phyloP scores from a whole-genome alignment of 2,113 vertebrate species.

The Macroglossus sobrinus region DNA sequence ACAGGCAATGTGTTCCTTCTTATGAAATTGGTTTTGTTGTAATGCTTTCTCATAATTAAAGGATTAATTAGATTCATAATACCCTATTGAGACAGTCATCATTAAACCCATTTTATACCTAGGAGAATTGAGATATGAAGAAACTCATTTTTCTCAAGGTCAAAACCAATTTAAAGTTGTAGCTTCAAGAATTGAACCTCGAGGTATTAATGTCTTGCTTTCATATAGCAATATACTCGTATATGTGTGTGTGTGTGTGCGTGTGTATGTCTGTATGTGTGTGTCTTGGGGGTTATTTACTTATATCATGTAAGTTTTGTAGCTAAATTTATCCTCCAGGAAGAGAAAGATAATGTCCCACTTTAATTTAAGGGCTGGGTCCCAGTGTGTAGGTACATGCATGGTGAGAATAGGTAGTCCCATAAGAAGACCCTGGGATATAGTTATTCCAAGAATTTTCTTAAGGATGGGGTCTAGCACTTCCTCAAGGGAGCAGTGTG shows the following conservation, averaged over 20 bases:
- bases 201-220: neutral
- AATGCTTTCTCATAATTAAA: constrained; percentile 40
- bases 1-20: constrained; percentile 1
- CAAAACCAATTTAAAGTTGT: neutral
- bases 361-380: neutral
- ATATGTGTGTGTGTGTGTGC: neutral
- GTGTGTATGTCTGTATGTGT: accelerated
- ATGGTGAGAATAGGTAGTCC: neutral
- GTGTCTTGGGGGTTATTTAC: neutral
- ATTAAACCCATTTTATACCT: constrained; percentile 37
- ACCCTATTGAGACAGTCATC: neutral
- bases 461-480: neutral
- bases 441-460: neutral
- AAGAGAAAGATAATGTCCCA: neutral
- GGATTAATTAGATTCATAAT: constrained; percentile 52
- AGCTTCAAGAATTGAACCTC: neutral
- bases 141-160: constrained; percentile 6
- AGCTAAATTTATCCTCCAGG: neutral
- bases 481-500: neutral
- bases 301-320: neutral
- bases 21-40: constrained; percentile 22
- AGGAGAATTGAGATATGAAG: constrained; percentile 13
- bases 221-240: neutral
- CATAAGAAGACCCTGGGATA: neutral
- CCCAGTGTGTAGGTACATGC: neutral